A percentile compares a stretch with the other conserved stretches of the same genome.
These are phyloP conservation scores for Triplophysa tibetana DNA, from an alignment of 2,113 vertebrate genomes.

Conservation along the genomic window DNA sequence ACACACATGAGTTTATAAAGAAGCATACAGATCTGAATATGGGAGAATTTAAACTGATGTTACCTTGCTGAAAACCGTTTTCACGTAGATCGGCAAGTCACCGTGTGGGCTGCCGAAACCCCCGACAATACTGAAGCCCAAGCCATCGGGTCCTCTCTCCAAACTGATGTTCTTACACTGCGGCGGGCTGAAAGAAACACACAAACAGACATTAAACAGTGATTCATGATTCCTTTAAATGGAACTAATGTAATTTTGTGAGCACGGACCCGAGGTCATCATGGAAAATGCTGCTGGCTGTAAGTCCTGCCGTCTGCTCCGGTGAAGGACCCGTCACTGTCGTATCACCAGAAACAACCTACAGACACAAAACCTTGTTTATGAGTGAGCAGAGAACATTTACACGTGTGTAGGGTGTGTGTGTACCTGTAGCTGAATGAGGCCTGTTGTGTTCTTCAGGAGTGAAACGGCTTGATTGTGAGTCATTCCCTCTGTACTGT, in stretches of 20 bases:
- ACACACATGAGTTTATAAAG: not conserved
- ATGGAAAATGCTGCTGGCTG: slow-evolving; percentile 86
- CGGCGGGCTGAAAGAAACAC: slow-evolving; percentile 78
- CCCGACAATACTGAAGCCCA: slow-evolving; percentile 97
- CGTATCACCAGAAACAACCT: slow-evolving; percentile 90
- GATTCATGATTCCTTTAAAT: no score
- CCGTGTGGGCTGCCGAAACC: slow-evolving; percentile 94
- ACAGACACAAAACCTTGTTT: not conserved
- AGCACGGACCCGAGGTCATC: slow-evolving; percentile 88
- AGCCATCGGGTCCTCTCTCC: slow-evolving; percentile 90
- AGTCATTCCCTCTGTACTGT: slow-evolving; percentile 88
- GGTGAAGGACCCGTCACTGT: slow-evolving; percentile 85
- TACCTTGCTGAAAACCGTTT: slow-evolving; percentile 96
- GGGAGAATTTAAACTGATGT: not conserved
- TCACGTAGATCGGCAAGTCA: slow-evolving; percentile 96
- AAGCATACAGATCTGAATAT: not conserved
- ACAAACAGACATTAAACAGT: not conserved
- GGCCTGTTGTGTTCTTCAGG: slow-evolving; percentile 87
- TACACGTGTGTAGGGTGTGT: not conserved
- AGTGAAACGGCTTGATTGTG: slow-evolving; percentile 90
- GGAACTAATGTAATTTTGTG: not conserved
- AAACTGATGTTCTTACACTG: slow-evolving; percentile 92
- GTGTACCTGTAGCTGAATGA: slow-evolving; percentile 88
- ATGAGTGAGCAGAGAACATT: not conserved
- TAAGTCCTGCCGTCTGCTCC: slow-evolving; percentile 77